phyloP scores from a whole-genome alignment of 2,797 vertebrate species.

The Anomalospiza imberbis region DNA sequence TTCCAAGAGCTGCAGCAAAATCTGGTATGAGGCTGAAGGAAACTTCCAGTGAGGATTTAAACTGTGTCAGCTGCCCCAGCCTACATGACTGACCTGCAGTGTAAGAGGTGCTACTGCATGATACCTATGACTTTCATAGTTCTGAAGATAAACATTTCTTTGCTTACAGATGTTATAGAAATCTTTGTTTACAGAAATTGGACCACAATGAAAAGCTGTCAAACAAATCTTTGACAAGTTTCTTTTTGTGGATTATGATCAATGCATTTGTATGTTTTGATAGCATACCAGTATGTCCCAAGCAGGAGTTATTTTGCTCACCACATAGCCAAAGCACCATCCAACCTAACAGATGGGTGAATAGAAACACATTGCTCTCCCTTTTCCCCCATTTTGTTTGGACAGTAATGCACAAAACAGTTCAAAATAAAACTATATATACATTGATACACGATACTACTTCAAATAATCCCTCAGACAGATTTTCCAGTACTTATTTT shows the following conservation, averaged over 20 bases:
- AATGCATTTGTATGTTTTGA: not conserved
- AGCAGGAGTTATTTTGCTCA: not conserved
- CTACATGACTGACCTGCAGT: not conserved
- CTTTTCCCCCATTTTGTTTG: not conserved
- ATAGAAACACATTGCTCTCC: not conserved
- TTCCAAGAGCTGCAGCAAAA: not conserved
- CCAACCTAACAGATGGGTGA: not conserved
- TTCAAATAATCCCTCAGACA: not conserved
- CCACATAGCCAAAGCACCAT: not conserved
- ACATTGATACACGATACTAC: not conserved
- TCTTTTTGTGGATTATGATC: not conserved
- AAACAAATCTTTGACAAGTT: not conserved
- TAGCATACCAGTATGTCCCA: not conserved
- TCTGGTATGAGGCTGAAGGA: not conserved
- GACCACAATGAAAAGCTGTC: not conserved
- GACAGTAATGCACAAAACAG: not conserved
- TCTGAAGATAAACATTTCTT: not conserved
- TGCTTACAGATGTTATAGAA: not conserved
- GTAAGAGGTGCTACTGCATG: fast-evolving
- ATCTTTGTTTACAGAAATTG: not conserved
- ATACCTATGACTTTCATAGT: not conserved
- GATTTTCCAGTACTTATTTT: not conserved
- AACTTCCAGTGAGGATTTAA: not conserved
- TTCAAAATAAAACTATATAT: not conserved
- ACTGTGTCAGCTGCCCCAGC: not conserved